Evolutionary conservation across 37 sponge, comb jelly and placozoan species (phyloP).

Genomic region (Cliona cf. orientalis): DNA sequence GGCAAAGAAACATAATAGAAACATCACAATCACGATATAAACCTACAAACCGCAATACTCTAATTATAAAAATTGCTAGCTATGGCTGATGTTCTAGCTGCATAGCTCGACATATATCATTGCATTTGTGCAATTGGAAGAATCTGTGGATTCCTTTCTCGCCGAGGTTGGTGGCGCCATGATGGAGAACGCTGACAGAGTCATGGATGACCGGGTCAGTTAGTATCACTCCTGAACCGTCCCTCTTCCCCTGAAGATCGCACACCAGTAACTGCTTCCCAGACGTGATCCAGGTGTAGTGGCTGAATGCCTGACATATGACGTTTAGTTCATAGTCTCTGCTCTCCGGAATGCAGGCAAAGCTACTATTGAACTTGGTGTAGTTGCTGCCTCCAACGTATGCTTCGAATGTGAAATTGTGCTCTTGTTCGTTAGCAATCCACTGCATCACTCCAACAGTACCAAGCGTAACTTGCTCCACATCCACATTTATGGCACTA

Average conservation of each 20-base stretch:
- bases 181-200: background rate
- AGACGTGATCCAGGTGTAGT: constrained; percentile 29
- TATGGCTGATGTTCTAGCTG: no score
- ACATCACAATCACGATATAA: no score
- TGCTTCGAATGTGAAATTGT: background rate
- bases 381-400: constrained; percentile 1
- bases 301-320: constrained; percentile 16
- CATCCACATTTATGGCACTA: background rate
- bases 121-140: constrained; percentile 42
- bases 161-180: constrained; percentile 5
- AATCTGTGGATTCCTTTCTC: constrained; percentile 13
- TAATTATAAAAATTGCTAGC: no score
- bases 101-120: background rate
- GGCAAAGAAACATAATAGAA: no score
- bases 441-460: background rate
- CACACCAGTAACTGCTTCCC: background rate
- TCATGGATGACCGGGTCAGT: constrained; percentile 21
- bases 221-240: background rate
- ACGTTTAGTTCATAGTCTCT: background rate
- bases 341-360: background rate
- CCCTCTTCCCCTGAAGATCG: constrained; percentile 8
- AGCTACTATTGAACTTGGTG: constrained; percentile 20
- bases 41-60: no score
- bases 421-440: background rate
- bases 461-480: background rate